These are phyloP conservation scores for Acanthaster planci DNA, from an alignment of 35 echinoderm and acorn worm genomes.

Conservation along the genomic window DNA sequence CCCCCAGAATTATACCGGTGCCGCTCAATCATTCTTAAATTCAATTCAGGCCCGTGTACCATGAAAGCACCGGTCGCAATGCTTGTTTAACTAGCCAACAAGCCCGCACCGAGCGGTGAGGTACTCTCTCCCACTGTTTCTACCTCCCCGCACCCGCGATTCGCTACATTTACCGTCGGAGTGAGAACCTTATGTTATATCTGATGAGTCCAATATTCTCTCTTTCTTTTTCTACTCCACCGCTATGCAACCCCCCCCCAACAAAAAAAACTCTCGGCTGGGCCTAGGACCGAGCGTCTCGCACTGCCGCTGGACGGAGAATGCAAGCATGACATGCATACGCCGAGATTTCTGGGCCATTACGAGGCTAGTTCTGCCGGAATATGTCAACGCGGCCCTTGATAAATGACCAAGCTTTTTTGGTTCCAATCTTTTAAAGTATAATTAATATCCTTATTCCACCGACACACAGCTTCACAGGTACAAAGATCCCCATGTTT, in stretches of 20 bases:
- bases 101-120: not conserved
- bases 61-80: slow-evolving; percentile 3
- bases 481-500: slow-evolving; percentile 22
- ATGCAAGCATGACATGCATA: not conserved
- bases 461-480: not conserved
- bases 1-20: not conserved
- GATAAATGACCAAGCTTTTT: slow-evolving; percentile 16
- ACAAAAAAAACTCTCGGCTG: no score
- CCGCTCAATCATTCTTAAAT: slow-evolving; percentile 24
- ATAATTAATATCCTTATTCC: slow-evolving; percentile 26
- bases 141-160: not conserved
- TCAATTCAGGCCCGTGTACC: slow-evolving; percentile 21
- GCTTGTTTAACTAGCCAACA: slow-evolving; percentile 18
- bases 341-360: slow-evolving; percentile 11
- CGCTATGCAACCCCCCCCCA: no score
- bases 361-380: not conserved
- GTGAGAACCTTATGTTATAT: not conserved
- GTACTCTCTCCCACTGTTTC: not conserved
- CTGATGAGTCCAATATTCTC: no score
- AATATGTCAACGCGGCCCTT: not conserved
- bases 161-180: slow-evolving; percentile 22
- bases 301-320: no score
- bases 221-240: no score
- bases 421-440: slow-evolving; percentile 29
- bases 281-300: no score